Percentiles rank a stretch among this genome's conserved stretches.
phyloP scores from a whole-genome alignment of 2,797 vertebrate species.

The Coracias cyanogaster region DNA sequence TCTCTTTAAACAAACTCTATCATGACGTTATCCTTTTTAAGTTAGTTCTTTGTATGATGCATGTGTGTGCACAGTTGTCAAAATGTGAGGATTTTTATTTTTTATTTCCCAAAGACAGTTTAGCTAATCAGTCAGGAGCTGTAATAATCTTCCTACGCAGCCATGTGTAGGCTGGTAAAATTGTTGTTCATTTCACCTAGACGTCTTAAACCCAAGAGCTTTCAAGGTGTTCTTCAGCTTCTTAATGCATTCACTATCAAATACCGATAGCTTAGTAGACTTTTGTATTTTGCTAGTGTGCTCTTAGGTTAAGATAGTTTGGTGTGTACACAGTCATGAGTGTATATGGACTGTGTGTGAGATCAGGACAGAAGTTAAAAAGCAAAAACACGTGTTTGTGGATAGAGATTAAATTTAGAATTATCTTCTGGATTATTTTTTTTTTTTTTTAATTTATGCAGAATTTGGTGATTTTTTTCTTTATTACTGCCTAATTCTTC shows the following conservation, averaged over 20 bases:
- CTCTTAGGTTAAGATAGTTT: neutral
- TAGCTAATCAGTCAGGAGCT: constrained; percentile 26
- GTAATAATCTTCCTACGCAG: constrained; percentile 48
- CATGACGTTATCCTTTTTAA: neutral
- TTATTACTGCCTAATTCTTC: neutral
- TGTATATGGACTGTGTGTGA: neutral
- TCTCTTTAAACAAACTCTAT: neutral
- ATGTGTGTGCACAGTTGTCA: constrained; percentile 2
- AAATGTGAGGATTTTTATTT: neutral
- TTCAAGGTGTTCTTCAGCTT: constrained; percentile 1
- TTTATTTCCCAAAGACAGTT: constrained; percentile 31
- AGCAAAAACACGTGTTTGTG: neutral
- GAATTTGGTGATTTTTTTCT: neutral
- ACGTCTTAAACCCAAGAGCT: neutral
- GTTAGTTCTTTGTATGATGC: neutral
- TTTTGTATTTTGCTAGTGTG: neutral
- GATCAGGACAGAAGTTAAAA: too few relatives aligned
- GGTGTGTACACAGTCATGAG: neutral
- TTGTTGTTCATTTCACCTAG: constrained; percentile 55
- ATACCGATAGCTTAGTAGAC: neutral
- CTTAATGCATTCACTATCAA: neutral
- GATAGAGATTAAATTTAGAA: neutral
- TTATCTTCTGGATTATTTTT: neutral
- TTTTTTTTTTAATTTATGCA: neutral
- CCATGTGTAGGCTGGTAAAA: constrained; percentile 18